These are phyloP conservation scores for Varroa destructor DNA, from an alignment of 1,140 invertebrate genomes.

Conservation along the genomic window DNA sequence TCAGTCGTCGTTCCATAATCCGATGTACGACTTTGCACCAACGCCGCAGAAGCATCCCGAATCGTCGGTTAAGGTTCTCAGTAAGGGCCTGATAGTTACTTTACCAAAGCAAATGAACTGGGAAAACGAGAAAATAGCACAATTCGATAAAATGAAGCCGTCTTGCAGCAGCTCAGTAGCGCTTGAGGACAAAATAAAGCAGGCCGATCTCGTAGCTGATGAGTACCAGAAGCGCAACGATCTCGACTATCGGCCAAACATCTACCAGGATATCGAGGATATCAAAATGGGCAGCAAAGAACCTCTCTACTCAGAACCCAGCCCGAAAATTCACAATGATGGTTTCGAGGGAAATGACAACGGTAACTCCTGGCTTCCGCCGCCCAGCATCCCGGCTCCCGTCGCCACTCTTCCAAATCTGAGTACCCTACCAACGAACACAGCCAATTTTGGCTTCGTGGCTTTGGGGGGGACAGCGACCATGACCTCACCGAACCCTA, in stretches of 20 bases:
- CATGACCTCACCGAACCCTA: neutral
- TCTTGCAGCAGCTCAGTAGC: constrained; percentile 8
- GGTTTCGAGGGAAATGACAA: neutral
- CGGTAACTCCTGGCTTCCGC: neutral
- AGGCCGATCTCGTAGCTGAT: constrained; percentile 8
- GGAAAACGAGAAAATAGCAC: constrained; percentile 9
- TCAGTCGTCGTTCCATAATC: constrained; percentile 16
- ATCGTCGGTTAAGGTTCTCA: neutral
- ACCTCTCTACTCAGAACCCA: constrained; percentile 14
- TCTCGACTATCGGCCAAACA: constrained; percentile 13
- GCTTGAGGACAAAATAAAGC: neutral
- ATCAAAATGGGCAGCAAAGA: constrained; percentile 1
- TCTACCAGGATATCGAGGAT: constrained; percentile 20
- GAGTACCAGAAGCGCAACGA: constrained; percentile 9
- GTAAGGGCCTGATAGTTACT: neutral
- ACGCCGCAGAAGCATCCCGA: neutral
- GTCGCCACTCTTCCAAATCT: neutral
- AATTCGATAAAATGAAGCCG: neutral
- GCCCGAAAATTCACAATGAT: neutral
- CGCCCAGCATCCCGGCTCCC: neutral
- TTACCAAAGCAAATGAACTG: constrained; percentile 2
- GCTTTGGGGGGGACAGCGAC: too few species aligned
- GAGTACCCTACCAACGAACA: too few species aligned
- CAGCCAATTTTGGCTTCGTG: too few species aligned
- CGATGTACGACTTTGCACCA: constrained; percentile 3